Evolutionary conservation across 2,888 invertebrate genomes (phyloP).

Genomic region (Chymomyza amoena): DNA sequence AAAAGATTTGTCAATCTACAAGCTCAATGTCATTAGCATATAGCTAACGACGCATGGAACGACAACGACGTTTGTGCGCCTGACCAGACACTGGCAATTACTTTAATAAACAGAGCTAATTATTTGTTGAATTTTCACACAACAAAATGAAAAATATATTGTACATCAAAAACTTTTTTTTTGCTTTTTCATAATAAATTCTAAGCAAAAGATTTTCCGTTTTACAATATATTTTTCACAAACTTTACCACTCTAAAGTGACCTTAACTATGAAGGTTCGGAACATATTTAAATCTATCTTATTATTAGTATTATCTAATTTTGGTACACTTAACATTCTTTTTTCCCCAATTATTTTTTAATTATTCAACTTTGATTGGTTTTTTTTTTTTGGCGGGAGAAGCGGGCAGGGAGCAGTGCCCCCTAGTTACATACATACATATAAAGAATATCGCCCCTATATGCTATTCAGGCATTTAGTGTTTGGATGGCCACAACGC

Average conservation of each 20-base stretch:
- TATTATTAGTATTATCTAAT: too few relatives aligned
- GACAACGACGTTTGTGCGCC: neutral
- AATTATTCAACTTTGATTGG: too few relatives aligned
- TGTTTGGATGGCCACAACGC: neutral
- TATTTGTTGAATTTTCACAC: constrained; percentile 47
- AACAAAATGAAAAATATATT: constrained; percentile 11
- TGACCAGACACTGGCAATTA: constrained; percentile 56
- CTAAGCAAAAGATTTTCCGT: too few relatives aligned
- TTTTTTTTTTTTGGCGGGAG: too few relatives aligned
- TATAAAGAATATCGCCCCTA: neutral
- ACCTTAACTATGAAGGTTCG: too few relatives aligned
- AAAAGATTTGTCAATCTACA: neutral
- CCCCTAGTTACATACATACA: neutral
- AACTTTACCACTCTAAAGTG: too few relatives aligned
- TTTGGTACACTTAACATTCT: too few relatives aligned
- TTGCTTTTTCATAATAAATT: neutral
- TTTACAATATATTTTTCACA: too few relatives aligned
- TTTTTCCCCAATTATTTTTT: too few relatives aligned
- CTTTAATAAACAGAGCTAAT: constrained; percentile 30
- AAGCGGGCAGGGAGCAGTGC: too few relatives aligned
- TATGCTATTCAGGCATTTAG: neutral
- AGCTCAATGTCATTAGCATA: constrained; percentile 48
- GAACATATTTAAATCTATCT: too few relatives aligned
- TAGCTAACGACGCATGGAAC: constrained; percentile 30
- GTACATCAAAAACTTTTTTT: neutral